Base-by-base conservation (phyloP, 2,113 vertebrate species). In the Chaetodon auriga region DNA sequence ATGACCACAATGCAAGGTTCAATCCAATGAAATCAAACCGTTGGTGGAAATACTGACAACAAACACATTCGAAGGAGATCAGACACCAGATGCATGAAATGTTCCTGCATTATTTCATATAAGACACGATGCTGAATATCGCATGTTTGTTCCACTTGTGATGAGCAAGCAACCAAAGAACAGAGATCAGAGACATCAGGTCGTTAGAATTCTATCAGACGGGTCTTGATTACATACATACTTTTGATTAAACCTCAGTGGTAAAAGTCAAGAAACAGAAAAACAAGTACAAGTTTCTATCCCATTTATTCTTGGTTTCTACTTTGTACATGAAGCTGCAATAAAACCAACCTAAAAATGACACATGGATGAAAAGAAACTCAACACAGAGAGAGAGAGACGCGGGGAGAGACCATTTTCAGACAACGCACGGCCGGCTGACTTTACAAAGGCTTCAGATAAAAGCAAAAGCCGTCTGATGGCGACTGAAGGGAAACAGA, bases 251-350 rank as follows among this genome's bases (percentile, higher is more conserved):
- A 41, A 68, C 54, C 1, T 68, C 38, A 30, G 38, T 7, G 6
- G 3, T 49, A 5, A 43, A 57, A 76, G 6, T 69, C 25, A 80
- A 54, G 36, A 77, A 82, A 36, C 1, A 76, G 9, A 54, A 48
- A 54, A 36, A 51, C 60, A 76, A n/a, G 30, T 5, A 7, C 46
- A 78, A 43, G 80, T 81, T 87, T 88, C 54, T 75, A 90, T 86
- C 73, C 57, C 57, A 64, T 93, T 93, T 94, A 93, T 92, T 92
- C 74, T 77, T 81, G 71, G n/a, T 84, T 78, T 89, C 68, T 86
- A 66, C 65, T 88, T 89, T 90, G 68, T 90, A 91, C 91, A 90
- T 61, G 72, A 92, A 90, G 90, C 85, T 77, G 87, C 86, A 66
- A 72, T 80, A 91, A 91, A 90, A 90, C 86, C 61, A 80, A 84